Percentiles rank a stretch among this genome's conserved stretches.
Conservation (phyloP, 2,797 vertebrate genomes). For the Cebuella pygmaea region DNA sequence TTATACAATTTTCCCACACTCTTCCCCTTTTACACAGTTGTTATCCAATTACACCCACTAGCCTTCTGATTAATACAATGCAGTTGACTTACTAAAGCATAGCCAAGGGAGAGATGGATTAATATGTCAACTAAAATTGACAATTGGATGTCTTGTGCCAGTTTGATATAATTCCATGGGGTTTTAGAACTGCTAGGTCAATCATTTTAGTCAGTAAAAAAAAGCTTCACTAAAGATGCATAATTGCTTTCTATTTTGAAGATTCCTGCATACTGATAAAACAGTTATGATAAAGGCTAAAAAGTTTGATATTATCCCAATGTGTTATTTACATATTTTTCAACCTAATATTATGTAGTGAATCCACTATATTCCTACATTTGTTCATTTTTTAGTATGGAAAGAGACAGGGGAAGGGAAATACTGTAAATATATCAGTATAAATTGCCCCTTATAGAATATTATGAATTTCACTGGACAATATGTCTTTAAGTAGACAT, state of each 20-base stretch:
- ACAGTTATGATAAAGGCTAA: background rate
- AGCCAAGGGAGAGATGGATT: conserved; percentile 82
- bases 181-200: conserved; percentile 72
- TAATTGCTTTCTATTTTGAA: conserved; percentile 46
- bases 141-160: conserved; percentile 76
- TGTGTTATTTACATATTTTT: background rate
- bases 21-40: background rate
- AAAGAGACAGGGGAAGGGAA: background rate
- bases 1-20: conserved; percentile 75
- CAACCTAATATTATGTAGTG: background rate
- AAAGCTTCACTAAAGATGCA: conserved; percentile 60
- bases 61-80: conserved; percentile 77
- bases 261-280: conserved; percentile 54
- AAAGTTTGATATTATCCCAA: background rate
- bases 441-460: background rate
- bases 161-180: conserved; percentile 76
- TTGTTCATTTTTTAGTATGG: background rate
- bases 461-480: background rate
- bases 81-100: conserved; percentile 64
- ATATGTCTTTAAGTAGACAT: background rate
- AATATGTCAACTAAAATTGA: conserved; percentile 84
- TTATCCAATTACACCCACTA: conserved; percentile 46
- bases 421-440: background rate
- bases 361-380: background rate
- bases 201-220: conserved; percentile 46